Percentiles rank a stretch among this genome's conserved stretches.
phyloP scores from a whole-genome alignment of 92 coral and sea anemone genomes.

The Nematostella vectensis region DNA sequence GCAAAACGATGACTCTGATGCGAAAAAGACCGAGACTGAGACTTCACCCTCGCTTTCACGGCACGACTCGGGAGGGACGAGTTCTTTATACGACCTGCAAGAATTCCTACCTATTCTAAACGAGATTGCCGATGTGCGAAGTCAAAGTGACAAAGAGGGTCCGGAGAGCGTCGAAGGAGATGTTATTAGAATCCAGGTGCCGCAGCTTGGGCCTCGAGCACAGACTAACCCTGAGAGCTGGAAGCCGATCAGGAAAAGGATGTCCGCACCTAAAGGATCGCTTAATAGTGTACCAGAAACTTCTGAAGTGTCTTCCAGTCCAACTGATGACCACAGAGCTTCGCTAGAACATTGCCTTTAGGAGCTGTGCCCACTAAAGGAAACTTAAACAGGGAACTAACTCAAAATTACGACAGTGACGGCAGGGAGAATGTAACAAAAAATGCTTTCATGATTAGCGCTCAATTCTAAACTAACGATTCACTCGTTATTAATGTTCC shows the following conservation, averaged over 20 bases:
- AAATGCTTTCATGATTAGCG: no score
- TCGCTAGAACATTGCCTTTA: no score
- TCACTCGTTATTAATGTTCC: no score
- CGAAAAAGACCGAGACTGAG: conserved; percentile 46
- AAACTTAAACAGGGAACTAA: no score
- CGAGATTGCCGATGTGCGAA: conserved; percentile 22
- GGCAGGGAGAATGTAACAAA: no score
- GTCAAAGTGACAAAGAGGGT: conserved; percentile 4
- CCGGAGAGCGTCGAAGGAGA: conserved; percentile 2
- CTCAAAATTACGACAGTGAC: no score
- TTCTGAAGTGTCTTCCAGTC: conserved; percentile 10
- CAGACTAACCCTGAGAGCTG: conserved; percentile 9
- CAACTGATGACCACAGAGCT: no score
- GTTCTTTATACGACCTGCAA: conserved; percentile 35
- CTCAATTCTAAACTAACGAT: no score
- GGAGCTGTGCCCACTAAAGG: no score
- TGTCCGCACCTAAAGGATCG: conserved; percentile 9
- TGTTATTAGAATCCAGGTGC: conserved; percentile 45
- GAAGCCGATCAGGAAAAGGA: conserved; percentile 14
- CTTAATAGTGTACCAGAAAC: conserved; percentile 21
- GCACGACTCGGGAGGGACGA: conserved; percentile 36
- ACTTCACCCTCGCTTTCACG: conserved; percentile 28
- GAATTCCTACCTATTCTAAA: conserved; percentile 60
- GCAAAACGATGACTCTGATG: conserved; percentile 58
- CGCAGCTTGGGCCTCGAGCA: conserved; percentile 19